Evolutionary conservation across 2,888 invertebrate genomes (phyloP).

Genomic region (Nemurella pictetii): DNA sequence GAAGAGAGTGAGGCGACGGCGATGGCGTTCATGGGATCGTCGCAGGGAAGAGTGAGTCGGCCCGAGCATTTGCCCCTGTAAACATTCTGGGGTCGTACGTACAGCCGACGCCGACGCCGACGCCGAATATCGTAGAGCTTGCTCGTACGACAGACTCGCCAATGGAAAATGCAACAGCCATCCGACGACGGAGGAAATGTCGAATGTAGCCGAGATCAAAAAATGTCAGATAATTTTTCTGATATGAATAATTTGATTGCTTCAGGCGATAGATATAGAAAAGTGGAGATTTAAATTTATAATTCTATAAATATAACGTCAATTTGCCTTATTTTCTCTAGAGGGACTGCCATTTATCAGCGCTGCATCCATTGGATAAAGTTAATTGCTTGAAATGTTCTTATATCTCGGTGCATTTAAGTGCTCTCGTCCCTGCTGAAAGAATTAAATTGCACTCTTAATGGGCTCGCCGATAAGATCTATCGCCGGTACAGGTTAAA

Average conservation of each 20-base stretch:
- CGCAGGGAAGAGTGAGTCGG: neutral
- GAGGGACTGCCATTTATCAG: neutral
- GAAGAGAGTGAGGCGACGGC: neutral
- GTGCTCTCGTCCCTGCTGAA: neutral
- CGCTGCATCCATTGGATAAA: neutral
- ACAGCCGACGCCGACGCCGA: neutral
- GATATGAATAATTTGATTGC: too few species aligned
- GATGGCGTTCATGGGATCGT: neutral
- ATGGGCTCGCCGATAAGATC: neutral
- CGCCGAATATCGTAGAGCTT: neutral
- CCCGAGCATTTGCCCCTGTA: constrained; percentile 9
- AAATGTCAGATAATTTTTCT: too few species aligned
- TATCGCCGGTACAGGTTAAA: neutral
- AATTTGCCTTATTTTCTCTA: neutral
- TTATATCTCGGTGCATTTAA: neutral
- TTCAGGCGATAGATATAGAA: too few species aligned
- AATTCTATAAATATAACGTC: too few species aligned
- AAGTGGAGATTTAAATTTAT: too few species aligned
- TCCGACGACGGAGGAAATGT: neutral
- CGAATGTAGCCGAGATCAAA: too few species aligned
- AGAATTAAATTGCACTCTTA: neutral
- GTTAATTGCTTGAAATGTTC: neutral
- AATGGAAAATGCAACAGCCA: constrained; percentile 17
- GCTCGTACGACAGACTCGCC: neutral
- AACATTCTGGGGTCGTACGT: constrained; percentile 26